Evolutionary conservation across 2,888 invertebrate genomes (phyloP), one percentile per base, ranked within the genome.

Genomic region (Cataglyphis livida): DNA sequence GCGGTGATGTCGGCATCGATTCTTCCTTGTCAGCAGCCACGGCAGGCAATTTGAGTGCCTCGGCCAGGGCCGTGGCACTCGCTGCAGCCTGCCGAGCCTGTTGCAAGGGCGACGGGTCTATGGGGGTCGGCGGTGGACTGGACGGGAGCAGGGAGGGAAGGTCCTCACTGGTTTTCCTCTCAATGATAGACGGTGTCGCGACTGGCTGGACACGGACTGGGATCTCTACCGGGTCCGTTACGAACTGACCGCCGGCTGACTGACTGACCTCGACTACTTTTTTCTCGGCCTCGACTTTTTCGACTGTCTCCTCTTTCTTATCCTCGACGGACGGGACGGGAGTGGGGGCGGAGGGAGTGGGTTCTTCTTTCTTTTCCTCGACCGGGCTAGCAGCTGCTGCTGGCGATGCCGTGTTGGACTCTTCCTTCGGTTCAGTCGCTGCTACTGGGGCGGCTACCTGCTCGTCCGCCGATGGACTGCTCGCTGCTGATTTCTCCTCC

Each of bases 121-220:
- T 94, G 71, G 94, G 94, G 68, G 94, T 94, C 81, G 94, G 94
- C 73, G 94, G 94, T 82, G 94, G 94, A 90, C 94, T 94, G 85
- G 94, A 93, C 76, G 94, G 94, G 85, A 92, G 90, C 84, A 90
- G 89, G 92, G 94, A 92, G 74, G 92, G 93, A 90, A 92, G 89
- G 89, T 94, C 94, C 94, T 94, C 94, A 93, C 92, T 94, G 94
- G 93, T 94, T 94, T 93, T 94, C 93, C 93, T 93, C 94, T 94
- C 94, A 94, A 93, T 93, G 93, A 93, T 93, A 94, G 94, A 93
- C 92, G 94, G 90, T 92, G 93, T 91, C 88, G 91, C 91, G 92
- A 93, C 93, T 91, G 92, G 91, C 91, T 92, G 90, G 89, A 92
- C 89, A 85, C 87, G 91, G 85, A 92, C 85, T 87, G 86, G 90